Percentiles rank a stretch among this genome's conserved stretches.
Conservation (phyloP, 2,113 vertebrate species). For the Hippocampus comes region DNA sequence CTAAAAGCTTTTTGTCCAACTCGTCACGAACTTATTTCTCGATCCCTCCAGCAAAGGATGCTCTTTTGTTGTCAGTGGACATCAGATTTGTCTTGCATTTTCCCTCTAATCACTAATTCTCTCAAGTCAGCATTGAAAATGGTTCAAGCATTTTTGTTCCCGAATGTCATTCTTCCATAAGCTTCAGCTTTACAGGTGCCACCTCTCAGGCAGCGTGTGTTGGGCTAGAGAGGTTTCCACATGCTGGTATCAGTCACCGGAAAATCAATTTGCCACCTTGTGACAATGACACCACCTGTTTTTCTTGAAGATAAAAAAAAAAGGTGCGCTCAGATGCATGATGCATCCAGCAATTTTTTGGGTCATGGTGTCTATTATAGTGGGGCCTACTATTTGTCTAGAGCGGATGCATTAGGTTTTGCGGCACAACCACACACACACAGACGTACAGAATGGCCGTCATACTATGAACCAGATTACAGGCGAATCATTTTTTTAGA, state of each 20-base stretch:
- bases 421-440: slow-evolving; percentile 1
- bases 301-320: neutral
- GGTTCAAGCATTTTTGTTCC: neutral
- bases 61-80: neutral
- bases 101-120: neutral
- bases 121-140: neutral
- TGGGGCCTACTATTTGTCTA: neutral
- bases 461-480: slow-evolving; percentile 4
- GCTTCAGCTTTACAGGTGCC: neutral
- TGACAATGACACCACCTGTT: neutral
- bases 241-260: neutral
- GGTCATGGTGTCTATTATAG: neutral
- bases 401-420: neutral
- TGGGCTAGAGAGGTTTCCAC: neutral
- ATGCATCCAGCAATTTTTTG: neutral
- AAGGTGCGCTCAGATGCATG: neutral
- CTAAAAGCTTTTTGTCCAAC: neutral
- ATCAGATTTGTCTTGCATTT: neutral
- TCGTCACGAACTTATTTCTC: neutral
- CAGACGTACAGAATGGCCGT: slow-evolving; percentile 8
- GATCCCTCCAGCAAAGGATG: neutral
- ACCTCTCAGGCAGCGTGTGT: neutral
- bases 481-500: slow-evolving; percentile 30
- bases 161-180: neutral
- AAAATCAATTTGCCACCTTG: neutral